Conservation (phyloP, 1,140 invertebrate genomes). For the Antheraea pernyi region DNA sequence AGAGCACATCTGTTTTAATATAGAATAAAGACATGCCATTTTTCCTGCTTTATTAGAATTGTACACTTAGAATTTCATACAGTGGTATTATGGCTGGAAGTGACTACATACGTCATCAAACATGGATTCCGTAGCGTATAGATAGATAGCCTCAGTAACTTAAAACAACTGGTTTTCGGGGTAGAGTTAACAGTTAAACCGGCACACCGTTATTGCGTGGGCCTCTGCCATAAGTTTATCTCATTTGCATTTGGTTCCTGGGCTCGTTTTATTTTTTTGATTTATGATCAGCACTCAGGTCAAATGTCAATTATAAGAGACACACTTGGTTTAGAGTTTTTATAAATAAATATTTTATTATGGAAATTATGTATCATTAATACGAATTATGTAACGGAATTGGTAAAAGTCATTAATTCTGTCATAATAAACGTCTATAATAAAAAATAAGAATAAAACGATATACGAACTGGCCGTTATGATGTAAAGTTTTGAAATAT, state of each 20-base stretch:
- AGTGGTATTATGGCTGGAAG: not conserved
- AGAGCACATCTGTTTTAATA: slow-evolving; percentile 14
- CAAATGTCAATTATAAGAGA: not conserved
- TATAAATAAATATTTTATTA: too few relatives aligned
- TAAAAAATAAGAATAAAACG: not conserved
- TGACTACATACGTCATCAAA: not conserved
- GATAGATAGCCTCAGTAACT: slow-evolving; percentile 35
- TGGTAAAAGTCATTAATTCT: not conserved
- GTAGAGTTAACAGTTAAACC: slow-evolving; percentile 58
- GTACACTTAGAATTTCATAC: not conserved
- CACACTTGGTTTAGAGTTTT: not conserved
- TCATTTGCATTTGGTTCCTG: slow-evolving; percentile 18
- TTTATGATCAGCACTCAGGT: not conserved
- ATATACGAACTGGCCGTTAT: slow-evolving; percentile 3
- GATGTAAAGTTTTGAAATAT: slow-evolving; percentile 27
- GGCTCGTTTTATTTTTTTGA: not conserved
- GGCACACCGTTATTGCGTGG: slow-evolving; percentile 66
- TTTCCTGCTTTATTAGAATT: not conserved
- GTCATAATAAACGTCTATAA: not conserved
- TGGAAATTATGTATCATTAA: too few relatives aligned
- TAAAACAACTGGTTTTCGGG: slow-evolving; percentile 65
- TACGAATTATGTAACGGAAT: not conserved
- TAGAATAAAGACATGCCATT: not conserved
- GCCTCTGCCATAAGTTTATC: slow-evolving; percentile 38
- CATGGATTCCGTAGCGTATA: not conserved